A percentile compares a stretch with the other conserved stretches of the same genome.
Evolutionary conservation across 1,140 invertebrate species (phyloP).

Genomic region (Orius insidiosus): DNA sequence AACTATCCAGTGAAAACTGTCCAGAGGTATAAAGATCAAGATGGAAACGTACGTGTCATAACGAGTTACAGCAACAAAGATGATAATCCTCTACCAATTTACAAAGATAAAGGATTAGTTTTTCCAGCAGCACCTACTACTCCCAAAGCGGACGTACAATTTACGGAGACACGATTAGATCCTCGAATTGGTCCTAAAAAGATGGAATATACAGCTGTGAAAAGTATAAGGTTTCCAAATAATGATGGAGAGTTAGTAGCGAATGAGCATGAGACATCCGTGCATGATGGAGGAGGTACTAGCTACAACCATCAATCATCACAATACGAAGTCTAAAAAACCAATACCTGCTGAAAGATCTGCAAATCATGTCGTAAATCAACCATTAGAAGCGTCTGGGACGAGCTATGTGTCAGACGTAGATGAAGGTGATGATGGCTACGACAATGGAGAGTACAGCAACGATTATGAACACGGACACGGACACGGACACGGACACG

Average conservation of each 20-base stretch:
- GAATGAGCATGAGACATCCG: conserved; percentile 6
- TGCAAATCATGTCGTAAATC: neutral
- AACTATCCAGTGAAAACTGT: conserved; percentile 13
- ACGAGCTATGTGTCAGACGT: conserved; percentile 10
- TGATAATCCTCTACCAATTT: conserved; percentile 9
- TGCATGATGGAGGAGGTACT: conserved; percentile 2
- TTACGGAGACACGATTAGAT: neutral
- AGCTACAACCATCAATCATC: conserved; percentile 11
- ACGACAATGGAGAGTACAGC: conserved; percentile 3
- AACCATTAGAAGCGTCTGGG: conserved; percentile 2
- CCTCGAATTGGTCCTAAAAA: conserved; percentile 4
- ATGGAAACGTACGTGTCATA: conserved; percentile 12
- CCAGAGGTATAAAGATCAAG: conserved; percentile 9
- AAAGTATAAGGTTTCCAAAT: conserved; percentile 10
- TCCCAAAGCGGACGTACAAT: neutral
- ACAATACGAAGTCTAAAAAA: conserved; percentile 8
- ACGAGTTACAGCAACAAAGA: conserved; percentile 12
- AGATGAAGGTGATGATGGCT: conserved; percentile 3
- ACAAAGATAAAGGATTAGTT: neutral
- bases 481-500: too few relatives aligned
- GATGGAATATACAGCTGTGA: neutral
- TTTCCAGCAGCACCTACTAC: neutral
- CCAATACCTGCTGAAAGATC: neutral
- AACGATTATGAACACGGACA: neutral
- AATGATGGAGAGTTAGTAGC: conserved; percentile 1